phyloP scores from a whole-genome alignment of 2,888 invertebrate genomes.

The Parascotia fuliginaria region DNA sequence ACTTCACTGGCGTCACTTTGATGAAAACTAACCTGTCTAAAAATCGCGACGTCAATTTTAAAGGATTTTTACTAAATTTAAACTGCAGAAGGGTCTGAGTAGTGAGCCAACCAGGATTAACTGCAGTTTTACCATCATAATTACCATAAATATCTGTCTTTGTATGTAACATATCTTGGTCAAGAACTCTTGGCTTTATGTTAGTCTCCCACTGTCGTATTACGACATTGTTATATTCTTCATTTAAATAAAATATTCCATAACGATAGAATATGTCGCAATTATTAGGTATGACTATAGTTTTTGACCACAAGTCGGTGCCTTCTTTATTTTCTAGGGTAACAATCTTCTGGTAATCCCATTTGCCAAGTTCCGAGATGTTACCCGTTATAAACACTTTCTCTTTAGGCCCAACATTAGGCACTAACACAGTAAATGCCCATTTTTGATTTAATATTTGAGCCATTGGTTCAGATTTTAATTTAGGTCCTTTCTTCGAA shows the following conservation, averaged over 20 bases:
- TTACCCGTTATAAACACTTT: constrained; percentile 90
- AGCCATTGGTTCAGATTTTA: constrained; percentile 46
- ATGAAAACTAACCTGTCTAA: constrained; percentile 88
- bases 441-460: constrained; percentile 65
- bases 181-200: constrained; percentile 88
- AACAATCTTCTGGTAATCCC: constrained; percentile 87
- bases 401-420: constrained; percentile 86
- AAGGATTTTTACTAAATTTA: constrained; percentile 92
- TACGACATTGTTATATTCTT: constrained; percentile 84
- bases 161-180: constrained; percentile 69
- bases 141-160: constrained; percentile 89
- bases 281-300: constrained; percentile 88
- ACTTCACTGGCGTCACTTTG: constrained; percentile 91
- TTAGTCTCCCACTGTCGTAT: constrained; percentile 94
- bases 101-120: constrained; percentile 94
- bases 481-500: constrained; percentile 62
- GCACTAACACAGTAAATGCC: constrained; percentile 79
- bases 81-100: constrained; percentile 93
- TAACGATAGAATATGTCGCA: constrained; percentile 91
- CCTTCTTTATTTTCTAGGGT: constrained; percentile 78
- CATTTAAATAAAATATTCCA: constrained; percentile 89
- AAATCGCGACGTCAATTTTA: constrained; percentile 90
- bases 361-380: constrained; percentile 88
- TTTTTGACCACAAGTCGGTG: constrained; percentile 87
- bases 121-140: constrained; percentile 82